Evolutionary conservation across 1,140 invertebrate species (phyloP).

Genomic region (Anoplophora glabripennis): DNA sequence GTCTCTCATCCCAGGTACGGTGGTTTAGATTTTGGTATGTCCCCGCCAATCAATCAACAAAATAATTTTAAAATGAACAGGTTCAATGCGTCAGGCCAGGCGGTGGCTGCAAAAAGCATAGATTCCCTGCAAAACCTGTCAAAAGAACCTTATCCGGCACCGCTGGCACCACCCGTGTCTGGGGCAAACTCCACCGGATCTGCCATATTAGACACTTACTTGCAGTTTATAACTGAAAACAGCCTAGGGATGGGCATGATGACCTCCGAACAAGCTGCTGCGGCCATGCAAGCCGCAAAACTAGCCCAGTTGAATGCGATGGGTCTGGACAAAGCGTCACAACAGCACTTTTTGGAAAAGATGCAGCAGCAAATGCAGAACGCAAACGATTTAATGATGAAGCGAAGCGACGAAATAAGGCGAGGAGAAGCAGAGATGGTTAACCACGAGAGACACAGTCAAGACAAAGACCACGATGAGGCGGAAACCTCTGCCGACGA

Average conservation of each 20-base stretch:
- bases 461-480: constrained; percentile 38
- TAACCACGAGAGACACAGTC: constrained; percentile 35
- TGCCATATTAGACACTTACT: constrained; percentile 77
- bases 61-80: constrained; percentile 44
- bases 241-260: constrained; percentile 57
- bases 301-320: constrained; percentile 68
- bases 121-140: constrained; percentile 53
- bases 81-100: constrained; percentile 55
- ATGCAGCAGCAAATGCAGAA: constrained; percentile 56
- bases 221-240: constrained; percentile 82
- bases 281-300: constrained; percentile 54
- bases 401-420: constrained; percentile 43
- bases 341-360: constrained; percentile 59
- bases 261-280: constrained; percentile 45
- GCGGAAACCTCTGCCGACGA: constrained; percentile 43
- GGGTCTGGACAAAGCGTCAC: constrained; percentile 59
- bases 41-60: constrained; percentile 48
- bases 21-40: constrained; percentile 51
- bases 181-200: constrained; percentile 60
- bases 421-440: constrained; percentile 40
- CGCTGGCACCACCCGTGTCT: constrained; percentile 49
- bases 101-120: constrained; percentile 62
- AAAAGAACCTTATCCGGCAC: constrained; percentile 55
- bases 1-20: constrained; percentile 53
- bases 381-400: constrained; percentile 46